Percentiles rank a stretch among this genome's conserved stretches.
Conservation (phyloP, 2,113 vertebrate genomes). For the Noctilio leporinus region DNA sequence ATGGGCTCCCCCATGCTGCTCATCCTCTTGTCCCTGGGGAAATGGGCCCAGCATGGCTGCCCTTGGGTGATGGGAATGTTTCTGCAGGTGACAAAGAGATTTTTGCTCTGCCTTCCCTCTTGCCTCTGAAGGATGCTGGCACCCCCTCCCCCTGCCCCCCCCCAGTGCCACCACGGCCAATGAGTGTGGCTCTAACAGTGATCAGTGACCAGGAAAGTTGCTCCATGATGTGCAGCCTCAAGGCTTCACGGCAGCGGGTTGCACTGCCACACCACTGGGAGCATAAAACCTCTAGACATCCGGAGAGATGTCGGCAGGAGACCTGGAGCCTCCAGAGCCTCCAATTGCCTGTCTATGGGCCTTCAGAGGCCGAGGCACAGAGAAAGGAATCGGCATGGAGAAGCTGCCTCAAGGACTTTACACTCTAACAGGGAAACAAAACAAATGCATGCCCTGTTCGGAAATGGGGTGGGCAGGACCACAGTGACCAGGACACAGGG, state of each 20-base stretch:
- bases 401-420: not conserved
- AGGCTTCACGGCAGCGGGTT: not conserved
- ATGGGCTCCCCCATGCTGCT: not conserved
- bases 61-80: not conserved
- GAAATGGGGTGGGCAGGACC: not conserved
- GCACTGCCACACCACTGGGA: not conserved
- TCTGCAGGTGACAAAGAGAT: not conserved
- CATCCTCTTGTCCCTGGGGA: not conserved
- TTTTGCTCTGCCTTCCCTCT: conserved; percentile 18
- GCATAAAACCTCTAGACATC: not conserved
- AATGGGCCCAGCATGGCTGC: conserved; percentile 25
- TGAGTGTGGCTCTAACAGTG: not conserved
- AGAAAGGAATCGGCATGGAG: not conserved
- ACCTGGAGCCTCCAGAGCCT: not conserved
- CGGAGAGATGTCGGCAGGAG: not conserved
- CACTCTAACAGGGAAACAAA: not conserved
- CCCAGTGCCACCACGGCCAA: too few species aligned
- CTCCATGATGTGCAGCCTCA: not conserved
- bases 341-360: rapidly evolving
- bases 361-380: not conserved
- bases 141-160: not conserved
- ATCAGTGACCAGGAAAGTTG: not conserved
- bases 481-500: not conserved
- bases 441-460: not conserved
- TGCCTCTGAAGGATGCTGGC: not conserved